Evolutionary conservation across 2,113 vertebrate species (phyloP).

Genomic region (Taxidea taxus): DNA sequence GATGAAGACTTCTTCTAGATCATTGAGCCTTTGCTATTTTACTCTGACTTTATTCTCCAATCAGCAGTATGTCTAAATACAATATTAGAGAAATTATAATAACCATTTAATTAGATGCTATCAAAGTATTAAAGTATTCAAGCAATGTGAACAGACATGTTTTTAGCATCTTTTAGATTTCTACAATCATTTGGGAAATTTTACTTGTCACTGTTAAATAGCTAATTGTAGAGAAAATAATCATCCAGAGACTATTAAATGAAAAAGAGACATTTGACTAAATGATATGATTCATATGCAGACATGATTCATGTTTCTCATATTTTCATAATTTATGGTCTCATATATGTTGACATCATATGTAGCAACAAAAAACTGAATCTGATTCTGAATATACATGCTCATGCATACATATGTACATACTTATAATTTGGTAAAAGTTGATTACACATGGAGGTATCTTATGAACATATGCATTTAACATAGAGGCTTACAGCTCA

Average conservation of each 20-base stretch:
- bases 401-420: neutral
- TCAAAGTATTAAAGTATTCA: conserved; percentile 33
- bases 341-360: neutral
- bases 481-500: conserved; percentile 41
- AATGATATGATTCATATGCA: neutral
- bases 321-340: neutral
- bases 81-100: conserved; percentile 56
- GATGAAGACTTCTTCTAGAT: neutral
- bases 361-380: neutral
- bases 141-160: neutral
- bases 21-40: neutral
- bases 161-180: conserved; percentile 25
- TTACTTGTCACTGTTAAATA: conserved; percentile 55
- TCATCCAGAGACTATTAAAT: neutral
- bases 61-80: conserved; percentile 43
- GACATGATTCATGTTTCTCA: neutral
- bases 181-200: conserved; percentile 54
- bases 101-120: conserved; percentile 57
- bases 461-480: conserved; percentile 33
- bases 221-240: conserved; percentile 46
- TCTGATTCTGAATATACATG: neutral
- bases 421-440: neutral
- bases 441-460: neutral
- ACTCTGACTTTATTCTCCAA: neutral
- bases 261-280: neutral